Evolutionary conservation across 2,113 vertebrate genomes (phyloP).

Genomic region (Eulemur rufifrons): DNA sequence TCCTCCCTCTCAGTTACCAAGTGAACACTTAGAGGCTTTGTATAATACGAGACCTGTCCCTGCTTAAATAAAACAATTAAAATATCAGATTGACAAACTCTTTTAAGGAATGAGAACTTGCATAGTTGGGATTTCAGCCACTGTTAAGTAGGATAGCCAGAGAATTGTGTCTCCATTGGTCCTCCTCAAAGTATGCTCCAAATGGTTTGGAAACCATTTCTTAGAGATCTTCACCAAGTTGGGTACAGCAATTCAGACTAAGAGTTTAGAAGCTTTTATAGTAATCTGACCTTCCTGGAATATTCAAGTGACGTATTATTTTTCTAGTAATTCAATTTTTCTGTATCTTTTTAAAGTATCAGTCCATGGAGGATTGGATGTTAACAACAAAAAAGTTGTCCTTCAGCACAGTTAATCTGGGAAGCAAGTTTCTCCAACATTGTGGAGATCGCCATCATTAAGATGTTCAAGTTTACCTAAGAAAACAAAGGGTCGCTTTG

Average conservation of each 20-base stretch:
- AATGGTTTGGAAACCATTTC: background rate
- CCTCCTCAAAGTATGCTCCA: background rate
- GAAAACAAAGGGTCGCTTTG: background rate
- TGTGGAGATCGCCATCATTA: background rate
- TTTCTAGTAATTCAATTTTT: background rate
- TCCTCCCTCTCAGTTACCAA: background rate
- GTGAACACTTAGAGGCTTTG: slow-evolving; percentile 22
- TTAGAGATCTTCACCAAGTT: background rate
- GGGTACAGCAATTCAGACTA: background rate
- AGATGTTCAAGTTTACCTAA: background rate
- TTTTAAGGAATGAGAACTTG: background rate
- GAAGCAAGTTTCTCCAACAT: background rate
- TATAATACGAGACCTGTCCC: background rate
- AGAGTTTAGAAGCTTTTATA: background rate
- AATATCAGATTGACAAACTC: background rate
- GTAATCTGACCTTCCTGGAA: background rate
- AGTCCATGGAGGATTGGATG: no score
- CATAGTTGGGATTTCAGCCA: background rate
- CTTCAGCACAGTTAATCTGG: background rate
- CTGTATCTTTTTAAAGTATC: background rate
- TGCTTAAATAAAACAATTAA: slow-evolving; percentile 1
- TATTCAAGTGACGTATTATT: background rate
- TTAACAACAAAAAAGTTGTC: background rate
- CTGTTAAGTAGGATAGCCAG: background rate
- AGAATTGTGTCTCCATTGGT: background rate